Base-by-base conservation (phyloP, 1,140 invertebrate genomes). In the Zaprionus taronus region DNA sequence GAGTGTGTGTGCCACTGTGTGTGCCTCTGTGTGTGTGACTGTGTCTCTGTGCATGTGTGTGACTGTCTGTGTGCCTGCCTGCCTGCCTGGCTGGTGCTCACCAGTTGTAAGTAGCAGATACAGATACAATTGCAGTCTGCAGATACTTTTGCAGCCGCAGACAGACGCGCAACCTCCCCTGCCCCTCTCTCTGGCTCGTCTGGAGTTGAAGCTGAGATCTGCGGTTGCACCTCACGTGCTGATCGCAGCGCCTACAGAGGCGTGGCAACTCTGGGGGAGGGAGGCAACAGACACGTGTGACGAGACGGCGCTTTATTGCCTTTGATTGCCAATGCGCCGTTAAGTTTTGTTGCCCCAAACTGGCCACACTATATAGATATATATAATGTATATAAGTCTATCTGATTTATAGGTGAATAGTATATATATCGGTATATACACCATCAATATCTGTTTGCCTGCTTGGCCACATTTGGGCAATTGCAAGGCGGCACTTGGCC, bases 51-150 rank as follows among this genome's bases (percentile, higher is more conserved):
- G 24, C 38, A 5, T n/a, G 11, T n/a, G 4, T 70, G 28, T 44
- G 6, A 56, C 31, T 67, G 22, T 62, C 47, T 81, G 49, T 56
- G 66, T 68, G 49, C 24, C 17, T 34, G 47, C 15, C 15, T 41
- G 38, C 5, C 38, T 41, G 38, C 15, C 15, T 56, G 22, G 22
- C n/a, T 60, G 14, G 14, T 31, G 73, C 56, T 63, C 57, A 53
- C 81, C 80, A 74, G 80, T 83, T 83, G 81, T 79, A 72, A 64
- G 68, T 73, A 55, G 75, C 79, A 85, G 38, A 49, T 44, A 44
- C 28, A 56, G 31, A 63, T 36, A 31, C 17, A 53, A 12, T 5
- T 38, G 31, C 14, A 15, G 5, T 15, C 41, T 56, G 24, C 53
- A 28, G 53, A 56, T 28, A 36, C n/a, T 7, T 57, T 15, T 28